Evolutionary conservation across 2,113 vertebrate genomes (phyloP).

Genomic region (Ochotona curzoniae): DNA sequence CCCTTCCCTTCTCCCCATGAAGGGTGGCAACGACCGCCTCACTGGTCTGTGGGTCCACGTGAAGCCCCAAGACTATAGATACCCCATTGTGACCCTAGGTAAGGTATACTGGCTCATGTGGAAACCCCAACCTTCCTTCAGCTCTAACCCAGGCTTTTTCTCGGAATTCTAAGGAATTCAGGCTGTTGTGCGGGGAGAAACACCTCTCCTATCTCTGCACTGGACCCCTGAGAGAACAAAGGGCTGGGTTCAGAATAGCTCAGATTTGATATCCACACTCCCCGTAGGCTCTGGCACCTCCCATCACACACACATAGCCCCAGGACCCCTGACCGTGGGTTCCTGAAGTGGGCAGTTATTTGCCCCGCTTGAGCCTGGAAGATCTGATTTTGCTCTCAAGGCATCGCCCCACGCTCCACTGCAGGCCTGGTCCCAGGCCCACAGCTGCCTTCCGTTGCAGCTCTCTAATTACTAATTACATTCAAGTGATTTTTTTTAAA

Average conservation of each 20-base stretch:
- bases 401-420: not conserved
- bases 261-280: not conserved
- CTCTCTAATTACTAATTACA: not conserved
- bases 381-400: not conserved
- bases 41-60: fast-evolving
- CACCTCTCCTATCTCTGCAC: not conserved
- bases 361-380: fast-evolving
- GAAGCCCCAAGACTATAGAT: not conserved
- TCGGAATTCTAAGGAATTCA: not conserved
- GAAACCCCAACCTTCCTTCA: not conserved
- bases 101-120: not conserved
- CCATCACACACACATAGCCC: not conserved
- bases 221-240: not conserved
- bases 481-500: not conserved
- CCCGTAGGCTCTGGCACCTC: not conserved
- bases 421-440: not conserved
- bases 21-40: not conserved
- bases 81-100: not conserved
- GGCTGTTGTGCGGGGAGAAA: not conserved
- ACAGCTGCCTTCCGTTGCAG: not conserved
- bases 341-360: not conserved
- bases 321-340: not conserved
- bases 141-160: not conserved
- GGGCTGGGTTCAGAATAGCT: not conserved
- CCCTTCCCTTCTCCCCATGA: not conserved